phyloP scores from a whole-genome alignment of 2,888 invertebrate species.

The Augochlorella aurata region DNA sequence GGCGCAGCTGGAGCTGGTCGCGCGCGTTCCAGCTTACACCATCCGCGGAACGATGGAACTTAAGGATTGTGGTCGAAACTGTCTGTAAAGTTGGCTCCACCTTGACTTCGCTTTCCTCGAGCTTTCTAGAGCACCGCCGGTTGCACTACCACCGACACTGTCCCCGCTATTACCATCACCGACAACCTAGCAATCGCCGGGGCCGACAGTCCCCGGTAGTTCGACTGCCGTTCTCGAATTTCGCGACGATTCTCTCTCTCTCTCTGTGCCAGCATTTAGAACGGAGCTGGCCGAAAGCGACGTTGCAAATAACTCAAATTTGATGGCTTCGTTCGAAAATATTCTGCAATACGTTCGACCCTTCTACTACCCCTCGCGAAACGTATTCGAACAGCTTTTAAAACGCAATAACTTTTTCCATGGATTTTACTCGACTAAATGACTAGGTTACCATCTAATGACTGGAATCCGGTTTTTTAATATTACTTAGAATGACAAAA shows the following conservation, averaged over 20 bases:
- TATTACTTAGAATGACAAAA: too few species aligned
- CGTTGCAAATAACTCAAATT: neutral
- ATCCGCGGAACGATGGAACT: conserved; percentile 58
- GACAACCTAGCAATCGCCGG: neutral
- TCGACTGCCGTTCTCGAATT: conserved; percentile 17
- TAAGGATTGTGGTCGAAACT: conserved; percentile 72
- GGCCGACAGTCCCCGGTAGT: neutral
- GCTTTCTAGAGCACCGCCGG: conserved; percentile 25
- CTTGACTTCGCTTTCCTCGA: conserved; percentile 48
- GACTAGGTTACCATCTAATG: too few species aligned
- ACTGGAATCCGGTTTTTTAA: too few species aligned
- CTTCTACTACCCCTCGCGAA: too few species aligned
- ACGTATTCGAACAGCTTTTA: too few species aligned
- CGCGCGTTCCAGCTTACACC: conserved; percentile 32
- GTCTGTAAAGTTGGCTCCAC: conserved; percentile 69
- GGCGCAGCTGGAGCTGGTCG: neutral
- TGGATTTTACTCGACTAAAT: too few species aligned
- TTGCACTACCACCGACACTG: conserved; percentile 13
- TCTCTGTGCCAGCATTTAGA: neutral
- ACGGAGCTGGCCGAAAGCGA: neutral
- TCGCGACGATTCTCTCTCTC: conserved; percentile 25
- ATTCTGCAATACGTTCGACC: too few species aligned
- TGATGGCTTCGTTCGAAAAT: neutral
- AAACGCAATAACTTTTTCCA: too few species aligned
- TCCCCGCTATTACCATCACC: neutral